phyloP scores from a whole-genome alignment of 2,888 invertebrate species.

The Noctua janthina region DNA sequence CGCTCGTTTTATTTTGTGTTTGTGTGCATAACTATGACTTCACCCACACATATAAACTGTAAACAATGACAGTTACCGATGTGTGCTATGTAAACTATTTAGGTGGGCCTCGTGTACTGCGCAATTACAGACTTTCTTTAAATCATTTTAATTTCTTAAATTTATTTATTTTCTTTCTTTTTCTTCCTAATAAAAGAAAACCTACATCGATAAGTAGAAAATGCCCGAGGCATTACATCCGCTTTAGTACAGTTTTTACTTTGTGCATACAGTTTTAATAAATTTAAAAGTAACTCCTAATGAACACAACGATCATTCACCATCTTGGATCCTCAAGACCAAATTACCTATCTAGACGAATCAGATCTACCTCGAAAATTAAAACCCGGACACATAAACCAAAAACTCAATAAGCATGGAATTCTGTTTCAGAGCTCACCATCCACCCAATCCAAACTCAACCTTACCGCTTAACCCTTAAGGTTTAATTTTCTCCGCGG shows the following conservation, averaged over 20 bases:
- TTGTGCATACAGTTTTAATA: too few relatives aligned
- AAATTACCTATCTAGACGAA: neutral
- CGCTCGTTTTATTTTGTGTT: too few relatives aligned
- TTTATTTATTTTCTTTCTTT: too few relatives aligned
- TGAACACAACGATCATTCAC: neutral
- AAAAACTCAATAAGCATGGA: conserved; percentile 53
- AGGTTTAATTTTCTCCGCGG: neutral
- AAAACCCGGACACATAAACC: conserved; percentile 54
- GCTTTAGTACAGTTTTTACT: too few relatives aligned
- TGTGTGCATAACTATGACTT: too few relatives aligned
- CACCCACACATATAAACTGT: too few relatives aligned
- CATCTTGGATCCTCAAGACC: neutral
- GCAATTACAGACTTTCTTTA: too few relatives aligned
- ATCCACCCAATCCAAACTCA: neutral
- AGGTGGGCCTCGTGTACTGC: too few relatives aligned
- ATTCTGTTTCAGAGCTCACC: conserved; percentile 15
- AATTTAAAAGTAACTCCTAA: neutral
- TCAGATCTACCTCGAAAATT: conserved; percentile 29
- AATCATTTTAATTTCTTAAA: too few relatives aligned
- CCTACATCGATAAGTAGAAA: neutral
- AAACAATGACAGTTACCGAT: too few relatives aligned
- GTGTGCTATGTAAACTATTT: too few relatives aligned
- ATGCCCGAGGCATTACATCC: too few relatives aligned
- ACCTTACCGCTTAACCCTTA: fast-evolving
- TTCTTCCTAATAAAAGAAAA: neutral